Percentiles rank a stretch among this genome's conserved stretches.
Evolutionary conservation across 2,113 vertebrate genomes (phyloP).

Genomic region (Chionodraco myersi): DNA sequence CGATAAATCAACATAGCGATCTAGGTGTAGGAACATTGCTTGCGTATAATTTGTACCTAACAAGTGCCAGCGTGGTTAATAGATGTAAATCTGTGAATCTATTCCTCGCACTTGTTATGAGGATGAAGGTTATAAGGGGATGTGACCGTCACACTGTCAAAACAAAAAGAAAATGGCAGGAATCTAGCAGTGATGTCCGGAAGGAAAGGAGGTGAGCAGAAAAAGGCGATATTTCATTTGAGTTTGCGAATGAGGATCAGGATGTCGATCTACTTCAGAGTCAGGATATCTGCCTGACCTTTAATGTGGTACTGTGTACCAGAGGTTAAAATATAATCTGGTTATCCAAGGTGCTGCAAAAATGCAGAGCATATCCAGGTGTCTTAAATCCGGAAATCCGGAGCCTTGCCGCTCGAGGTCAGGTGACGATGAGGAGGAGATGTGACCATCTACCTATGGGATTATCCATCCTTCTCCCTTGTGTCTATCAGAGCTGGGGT

Average conservation of each 20-base stretch:
- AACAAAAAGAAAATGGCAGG: conserved; percentile 9
- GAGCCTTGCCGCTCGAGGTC: conserved; percentile 30
- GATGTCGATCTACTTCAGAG: conserved; percentile 7
- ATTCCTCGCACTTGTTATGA: conserved; percentile 33
- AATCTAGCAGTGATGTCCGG: conserved; percentile 20
- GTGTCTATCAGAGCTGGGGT: conserved; percentile 35
- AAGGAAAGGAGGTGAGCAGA: conserved; percentile 22
- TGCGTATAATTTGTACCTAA: conserved; percentile 16
- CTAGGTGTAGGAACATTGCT: conserved; percentile 29
- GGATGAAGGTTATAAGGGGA: conserved; percentile 39
- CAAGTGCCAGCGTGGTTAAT: conserved; percentile 23
- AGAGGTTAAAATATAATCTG: conserved; percentile 43
- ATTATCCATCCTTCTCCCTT: conserved; percentile 46
- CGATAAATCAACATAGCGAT: conserved; percentile 37
- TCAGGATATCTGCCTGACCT: conserved; percentile 5
- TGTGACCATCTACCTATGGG: conserved; percentile 30
- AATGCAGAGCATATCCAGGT: conserved; percentile 29
- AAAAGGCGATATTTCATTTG: conserved; percentile 29
- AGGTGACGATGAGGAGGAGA: conserved; percentile 37
- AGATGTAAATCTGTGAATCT: conserved; percentile 33
- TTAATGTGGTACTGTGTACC: conserved; percentile 27
- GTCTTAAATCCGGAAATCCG: conserved; percentile 39
- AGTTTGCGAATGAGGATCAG: conserved; percentile 27
- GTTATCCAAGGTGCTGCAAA: conserved; percentile 43
- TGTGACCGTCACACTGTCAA: conserved; percentile 33